Evolutionary conservation across 2,113 vertebrate species (phyloP), one percentile per base, ranked within the genome.

Genomic region (Oriolus oriolus): DNA sequence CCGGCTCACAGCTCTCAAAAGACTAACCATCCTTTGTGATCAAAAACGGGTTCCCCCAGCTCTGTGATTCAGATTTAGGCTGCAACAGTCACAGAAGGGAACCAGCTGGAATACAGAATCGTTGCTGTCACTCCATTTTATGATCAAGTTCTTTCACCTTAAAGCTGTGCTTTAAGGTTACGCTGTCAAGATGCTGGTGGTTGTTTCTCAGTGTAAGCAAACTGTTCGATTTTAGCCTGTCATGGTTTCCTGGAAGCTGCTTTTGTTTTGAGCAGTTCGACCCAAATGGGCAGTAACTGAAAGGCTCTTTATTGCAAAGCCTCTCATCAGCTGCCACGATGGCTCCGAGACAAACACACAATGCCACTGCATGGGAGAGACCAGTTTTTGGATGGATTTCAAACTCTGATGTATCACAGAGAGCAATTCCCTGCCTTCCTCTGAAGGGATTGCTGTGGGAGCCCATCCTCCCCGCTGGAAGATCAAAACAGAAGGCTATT

Each of bases 291-390:
- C 95, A 95, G 93, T 63, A 95, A 90, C 91, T 93, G 94, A 97
- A 96, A 96, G 80, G 90, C 76, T 94, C 87, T 95, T 95, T 96
- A 92, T 90, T 90, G 91, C 87, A 96, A 79, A 92, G 83, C 57
- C 73, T 94, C 88, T 86, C 79, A 85, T 96, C 95, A 97, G 95
- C 95, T 97, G 96, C 97, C 97, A 96, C 30, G 87, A 79, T 69
- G 71, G 89, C 76, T 94, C 69, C 1, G 95, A 97, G 93, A 96
- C 95, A 94, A 97, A 95, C 84, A 94, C 85, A 95, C 88, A 84
- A 74, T 56, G 80, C 74, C n/a, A 28, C 92, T 70, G 78, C 93
- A 97, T 53, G 65, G 77, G 85, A 95, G 84, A 91, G 84, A 87
- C 52, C 66, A n/a, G 56, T 59, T 93, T 80, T 89, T 97, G 95